Conservation (phyloP, 2,888 invertebrate genomes). For the Nomada ruficornis region DNA sequence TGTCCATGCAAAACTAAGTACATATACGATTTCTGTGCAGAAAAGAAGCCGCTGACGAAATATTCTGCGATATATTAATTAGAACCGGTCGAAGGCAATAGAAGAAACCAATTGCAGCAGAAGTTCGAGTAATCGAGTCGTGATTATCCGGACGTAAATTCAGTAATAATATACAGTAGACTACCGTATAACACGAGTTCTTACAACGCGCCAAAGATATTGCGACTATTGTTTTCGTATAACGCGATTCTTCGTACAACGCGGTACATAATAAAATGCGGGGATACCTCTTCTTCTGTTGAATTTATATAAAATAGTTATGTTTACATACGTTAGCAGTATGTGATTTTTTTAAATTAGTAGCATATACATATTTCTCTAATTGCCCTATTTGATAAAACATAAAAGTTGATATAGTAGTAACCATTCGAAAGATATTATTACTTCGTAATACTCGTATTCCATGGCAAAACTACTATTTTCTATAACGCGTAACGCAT, state of each 20-base stretch:
- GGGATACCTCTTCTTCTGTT: background rate
- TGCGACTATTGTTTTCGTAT: background rate
- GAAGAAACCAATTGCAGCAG: background rate
- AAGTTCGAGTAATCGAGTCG: no score
- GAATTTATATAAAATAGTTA: background rate
- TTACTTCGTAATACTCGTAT: background rate
- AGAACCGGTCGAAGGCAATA: no score
- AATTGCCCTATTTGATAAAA: no score
- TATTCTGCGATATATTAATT: no score
- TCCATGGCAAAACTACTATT: background rate
- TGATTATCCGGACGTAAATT: no score
- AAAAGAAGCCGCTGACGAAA: no score
- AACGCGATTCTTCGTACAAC: background rate
- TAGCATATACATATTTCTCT: background rate
- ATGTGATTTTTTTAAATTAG: background rate
- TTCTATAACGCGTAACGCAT: background rate
- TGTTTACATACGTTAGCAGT: no score
- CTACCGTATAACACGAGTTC: background rate
- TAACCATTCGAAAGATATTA: no score
- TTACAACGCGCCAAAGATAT: background rate
- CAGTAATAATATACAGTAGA: background rate
- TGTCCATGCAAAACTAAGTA: no score
- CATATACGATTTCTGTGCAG: no score
- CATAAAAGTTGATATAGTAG: no score
- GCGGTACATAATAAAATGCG: background rate